A percentile compares a stretch with the other conserved stretches of the same genome.
These are phyloP conservation scores for Lasius platythorax DNA, from an alignment of 2,888 invertebrate species.

Conservation along the genomic window DNA sequence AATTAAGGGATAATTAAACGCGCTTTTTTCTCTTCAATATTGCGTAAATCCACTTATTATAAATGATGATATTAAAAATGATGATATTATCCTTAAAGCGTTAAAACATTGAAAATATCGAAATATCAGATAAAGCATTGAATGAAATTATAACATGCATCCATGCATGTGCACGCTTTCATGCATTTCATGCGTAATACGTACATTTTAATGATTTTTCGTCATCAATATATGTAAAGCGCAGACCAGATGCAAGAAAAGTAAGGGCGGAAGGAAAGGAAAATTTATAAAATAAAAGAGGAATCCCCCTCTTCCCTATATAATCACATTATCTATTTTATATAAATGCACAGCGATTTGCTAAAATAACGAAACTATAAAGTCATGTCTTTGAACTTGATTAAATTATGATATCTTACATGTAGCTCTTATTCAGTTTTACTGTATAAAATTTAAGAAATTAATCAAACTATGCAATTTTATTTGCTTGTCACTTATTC, in stretches of 20 bases:
- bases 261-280: neutral
- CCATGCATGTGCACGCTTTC: constrained; percentile 12
- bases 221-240: constrained; percentile 36
- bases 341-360: constrained; percentile 34
- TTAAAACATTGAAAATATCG: constrained; percentile 15
- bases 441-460: neutral
- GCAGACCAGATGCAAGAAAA: constrained; percentile 23
- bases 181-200: constrained; percentile 41
- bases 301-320: neutral
- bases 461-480: neutral
- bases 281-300: constrained; percentile 23
- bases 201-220: constrained; percentile 34
- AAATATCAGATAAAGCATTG: constrained; percentile 9
- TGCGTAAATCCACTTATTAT: constrained; percentile 1
- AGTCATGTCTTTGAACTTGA: neutral
- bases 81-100: neutral
- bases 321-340: neutral
- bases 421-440: neutral
- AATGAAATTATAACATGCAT: constrained; percentile 34
- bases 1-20: neutral
- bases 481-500: neutral
- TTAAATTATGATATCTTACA: neutral
- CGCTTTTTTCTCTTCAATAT: constrained; percentile 5
- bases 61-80: neutral
- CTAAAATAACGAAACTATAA: neutral